Evolutionary conservation across 2,113 vertebrate species (phyloP), one percentile per base, ranked within the genome.

Genomic region (Machaerirhynchus nigripectus): DNA sequence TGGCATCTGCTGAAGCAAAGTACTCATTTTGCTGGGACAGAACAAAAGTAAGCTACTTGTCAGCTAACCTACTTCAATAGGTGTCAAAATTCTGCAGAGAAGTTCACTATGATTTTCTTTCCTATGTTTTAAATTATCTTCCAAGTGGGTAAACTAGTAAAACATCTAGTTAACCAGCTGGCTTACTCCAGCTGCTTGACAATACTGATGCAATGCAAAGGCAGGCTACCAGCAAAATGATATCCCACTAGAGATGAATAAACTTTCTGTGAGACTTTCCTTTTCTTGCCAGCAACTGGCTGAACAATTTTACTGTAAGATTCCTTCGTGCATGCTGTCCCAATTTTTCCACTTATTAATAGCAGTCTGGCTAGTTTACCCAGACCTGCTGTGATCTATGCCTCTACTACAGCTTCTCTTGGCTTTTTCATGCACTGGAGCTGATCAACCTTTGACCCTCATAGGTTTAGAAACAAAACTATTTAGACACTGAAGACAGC

Each of bases 1-100:
- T 97, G 93, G 87, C 89, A 93, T 82, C 95, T 96, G 91, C 81
- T 97, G 96, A 96, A 93, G 96, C 89, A 89, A 84, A 97, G 92
- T 75, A 87, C 11, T 89, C 30, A 57, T 96, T 97, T 94, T 94
- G 57, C 95, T 82, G 61, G 19, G 80, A 87, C 74, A 94, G 88
- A 93, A 96, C 69, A 95, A 85, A 97, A 97, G 63, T 89, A 90
- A 52, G 64, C 79, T 95, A 83, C 91, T 95, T 96, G 94, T 35
- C 88, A 93, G 97, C 37, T 82, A 89, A 90, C 60, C 70, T 73
- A 47, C 69, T 81, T 90, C 9, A 78, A 28, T 57, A 31, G 12
- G 35, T 74, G 56, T 84, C 53, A 68, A 39, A 61, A 64, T 77
- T 84, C 71, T 46, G 50, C 81, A 79, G 69, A 87, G 57, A n/a